Percentiles rank a stretch among this genome's conserved stretches.
phyloP scores from a whole-genome alignment of 92 coral and sea anemone species.

The Ricordea florida region DNA sequence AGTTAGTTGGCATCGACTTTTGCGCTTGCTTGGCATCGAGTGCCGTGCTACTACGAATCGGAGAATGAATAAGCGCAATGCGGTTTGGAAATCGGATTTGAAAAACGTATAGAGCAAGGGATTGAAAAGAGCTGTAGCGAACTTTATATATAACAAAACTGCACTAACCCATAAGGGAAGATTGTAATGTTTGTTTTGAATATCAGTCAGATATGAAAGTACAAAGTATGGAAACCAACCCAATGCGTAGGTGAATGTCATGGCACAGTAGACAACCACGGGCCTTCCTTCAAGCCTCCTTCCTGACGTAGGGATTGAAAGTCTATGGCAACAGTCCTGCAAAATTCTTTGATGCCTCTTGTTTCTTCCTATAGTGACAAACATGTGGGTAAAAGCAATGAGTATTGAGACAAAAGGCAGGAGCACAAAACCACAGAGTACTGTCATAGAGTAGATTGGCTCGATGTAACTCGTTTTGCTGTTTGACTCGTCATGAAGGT shows the following conservation, averaged over 20 bases:
- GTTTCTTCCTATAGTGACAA: background rate
- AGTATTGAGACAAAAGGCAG: background rate
- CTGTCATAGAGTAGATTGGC: background rate
- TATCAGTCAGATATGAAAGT: background rate
- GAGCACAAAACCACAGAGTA: background rate
- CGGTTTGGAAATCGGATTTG: background rate
- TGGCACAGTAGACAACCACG: background rate
- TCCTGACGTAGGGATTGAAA: too few relatives aligned
- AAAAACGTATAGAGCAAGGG: constrained; percentile 6
- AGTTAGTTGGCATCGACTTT: too few relatives aligned
- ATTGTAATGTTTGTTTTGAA: background rate
- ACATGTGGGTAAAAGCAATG: background rate
- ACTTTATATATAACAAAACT: background rate
- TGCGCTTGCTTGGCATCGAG: too few relatives aligned
- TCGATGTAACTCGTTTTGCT: background rate
- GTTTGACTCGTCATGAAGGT: background rate
- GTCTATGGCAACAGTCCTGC: too few relatives aligned
- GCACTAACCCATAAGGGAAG: background rate
- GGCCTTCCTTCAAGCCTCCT: background rate
- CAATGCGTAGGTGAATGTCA: background rate
- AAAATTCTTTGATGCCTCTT: background rate
- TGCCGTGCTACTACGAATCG: too few relatives aligned
- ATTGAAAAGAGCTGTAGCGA: background rate
- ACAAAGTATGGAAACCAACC: constrained; percentile 14
- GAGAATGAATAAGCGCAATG: too few relatives aligned